phyloP scores from a whole-genome alignment of 2,888 invertebrate genomes.

The Colostygia pectinataria region DNA sequence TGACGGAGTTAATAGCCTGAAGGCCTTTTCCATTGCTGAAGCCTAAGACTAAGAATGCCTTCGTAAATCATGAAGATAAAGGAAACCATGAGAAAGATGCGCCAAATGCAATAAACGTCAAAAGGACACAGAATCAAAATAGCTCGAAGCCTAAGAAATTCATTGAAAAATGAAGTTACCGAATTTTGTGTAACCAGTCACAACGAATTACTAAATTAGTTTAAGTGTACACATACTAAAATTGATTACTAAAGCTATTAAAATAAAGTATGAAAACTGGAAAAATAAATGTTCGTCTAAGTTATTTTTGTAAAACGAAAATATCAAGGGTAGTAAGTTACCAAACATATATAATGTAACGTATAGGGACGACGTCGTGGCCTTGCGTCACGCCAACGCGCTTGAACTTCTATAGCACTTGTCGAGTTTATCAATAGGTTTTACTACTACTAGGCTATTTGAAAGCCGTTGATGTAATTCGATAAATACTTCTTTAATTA shows the following conservation, averaged over 20 bases:
- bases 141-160: not conserved
- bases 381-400: constrained; percentile 34
- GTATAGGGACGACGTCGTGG: constrained; percentile 23
- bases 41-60: too few species aligned
- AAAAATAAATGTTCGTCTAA: too few species aligned
- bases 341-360: constrained; percentile 13
- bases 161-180: constrained; percentile 10
- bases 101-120: constrained; percentile 9
- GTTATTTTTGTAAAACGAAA: constrained; percentile 10
- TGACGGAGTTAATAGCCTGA: too few species aligned
- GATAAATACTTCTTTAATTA: constrained; percentile 23
- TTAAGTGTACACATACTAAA: too few species aligned
- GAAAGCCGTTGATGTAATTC: constrained; percentile 28
- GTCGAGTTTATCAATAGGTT: constrained; percentile 35
- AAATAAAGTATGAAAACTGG: too few species aligned
- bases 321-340: not conserved
- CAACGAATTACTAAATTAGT: not conserved
- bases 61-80: not conserved
- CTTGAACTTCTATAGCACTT: constrained; percentile 34
- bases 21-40: too few species aligned
- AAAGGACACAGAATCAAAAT: not conserved
- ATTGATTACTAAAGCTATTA: not conserved
- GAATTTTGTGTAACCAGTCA: not conserved
- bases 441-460: constrained; percentile 28
- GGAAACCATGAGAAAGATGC: not conserved